A percentile compares a stretch with the other conserved stretches of the same genome.
These are phyloP conservation scores for Eurosta solidaginis DNA, from an alignment of 1,140 invertebrate species.

Conservation along the genomic window DNA sequence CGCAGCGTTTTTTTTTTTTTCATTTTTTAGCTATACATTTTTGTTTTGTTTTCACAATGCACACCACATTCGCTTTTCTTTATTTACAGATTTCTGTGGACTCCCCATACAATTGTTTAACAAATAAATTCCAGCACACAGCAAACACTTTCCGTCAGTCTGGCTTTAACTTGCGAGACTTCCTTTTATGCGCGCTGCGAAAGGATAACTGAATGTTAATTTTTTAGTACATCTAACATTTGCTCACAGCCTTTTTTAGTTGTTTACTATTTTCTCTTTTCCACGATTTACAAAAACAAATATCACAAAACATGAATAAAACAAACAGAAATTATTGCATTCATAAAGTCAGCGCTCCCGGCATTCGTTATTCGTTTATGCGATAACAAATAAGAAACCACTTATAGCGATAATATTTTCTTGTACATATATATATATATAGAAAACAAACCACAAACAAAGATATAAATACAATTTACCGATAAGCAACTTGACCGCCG, in stretches of 20 bases:
- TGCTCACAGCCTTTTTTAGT: not conserved
- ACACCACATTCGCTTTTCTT: not conserved
- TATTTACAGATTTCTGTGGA: not conserved
- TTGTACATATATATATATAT: too few relatives aligned
- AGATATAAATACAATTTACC: too few relatives aligned
- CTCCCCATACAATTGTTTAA: not conserved
- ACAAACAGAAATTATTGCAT: too few relatives aligned
- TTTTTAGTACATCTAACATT: conserved; percentile 5
- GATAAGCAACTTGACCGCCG: not conserved
- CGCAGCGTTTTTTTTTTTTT: not conserved
- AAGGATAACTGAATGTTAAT: conserved; percentile 17
- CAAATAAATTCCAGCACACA: not conserved
- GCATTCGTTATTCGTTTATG: too few relatives aligned
- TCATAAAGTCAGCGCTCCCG: too few relatives aligned
- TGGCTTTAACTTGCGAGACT: not conserved
- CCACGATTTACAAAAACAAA: too few relatives aligned
- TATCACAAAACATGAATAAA: not conserved
- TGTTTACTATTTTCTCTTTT: not conserved
- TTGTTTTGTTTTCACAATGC: not conserved
- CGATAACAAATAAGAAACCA: too few relatives aligned
- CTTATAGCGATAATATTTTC: too few relatives aligned
- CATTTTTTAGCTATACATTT: not conserved
- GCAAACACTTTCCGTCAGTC: not conserved
- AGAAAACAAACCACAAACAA: too few relatives aligned
- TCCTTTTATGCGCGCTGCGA: conserved; percentile 1